These are phyloP conservation scores for Coregonus suidteri DNA, from an alignment of 2,797 vertebrate genomes.

Conservation along the genomic window DNA sequence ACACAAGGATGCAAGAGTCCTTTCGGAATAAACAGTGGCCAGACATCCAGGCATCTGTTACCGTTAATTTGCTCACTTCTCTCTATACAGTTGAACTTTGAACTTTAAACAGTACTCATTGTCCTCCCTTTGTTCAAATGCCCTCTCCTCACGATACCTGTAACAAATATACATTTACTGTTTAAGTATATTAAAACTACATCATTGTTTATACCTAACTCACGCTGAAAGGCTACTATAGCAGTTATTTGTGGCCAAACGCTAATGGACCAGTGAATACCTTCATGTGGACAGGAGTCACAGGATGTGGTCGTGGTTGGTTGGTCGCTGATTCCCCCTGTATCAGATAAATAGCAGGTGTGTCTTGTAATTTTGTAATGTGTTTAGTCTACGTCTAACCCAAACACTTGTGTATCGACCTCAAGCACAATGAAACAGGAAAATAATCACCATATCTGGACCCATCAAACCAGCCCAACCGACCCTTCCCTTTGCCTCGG, in stretches of 20 bases:
- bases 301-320: constrained; percentile 44
- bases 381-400: constrained; percentile 79
- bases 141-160: not conserved
- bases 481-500: not conserved
- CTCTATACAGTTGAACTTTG: constrained; percentile 2
- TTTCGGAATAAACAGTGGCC: constrained; percentile 45
- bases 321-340: constrained; percentile 60
- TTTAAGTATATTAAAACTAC: not conserved
- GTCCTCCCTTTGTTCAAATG: not conserved
- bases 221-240: not conserved
- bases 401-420: constrained; percentile 48
- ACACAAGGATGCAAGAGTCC: constrained; percentile 46
- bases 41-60: constrained; percentile 51
- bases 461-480: not conserved
- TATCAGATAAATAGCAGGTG: constrained; percentile 81
- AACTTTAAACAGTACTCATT: not conserved
- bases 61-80: constrained; percentile 24
- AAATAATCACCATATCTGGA: constrained; percentile 27
- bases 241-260: not conserved
- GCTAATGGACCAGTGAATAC: constrained; percentile 14
- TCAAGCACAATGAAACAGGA: constrained; percentile 44
- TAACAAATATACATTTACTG: not conserved
- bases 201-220: not conserved
- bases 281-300: constrained; percentile 55
- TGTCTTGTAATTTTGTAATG: constrained; percentile 69